These are phyloP conservation scores for Parotocinclus haroldoi DNA, from an alignment of 2,797 vertebrate genomes.

Conservation along the genomic window DNA sequence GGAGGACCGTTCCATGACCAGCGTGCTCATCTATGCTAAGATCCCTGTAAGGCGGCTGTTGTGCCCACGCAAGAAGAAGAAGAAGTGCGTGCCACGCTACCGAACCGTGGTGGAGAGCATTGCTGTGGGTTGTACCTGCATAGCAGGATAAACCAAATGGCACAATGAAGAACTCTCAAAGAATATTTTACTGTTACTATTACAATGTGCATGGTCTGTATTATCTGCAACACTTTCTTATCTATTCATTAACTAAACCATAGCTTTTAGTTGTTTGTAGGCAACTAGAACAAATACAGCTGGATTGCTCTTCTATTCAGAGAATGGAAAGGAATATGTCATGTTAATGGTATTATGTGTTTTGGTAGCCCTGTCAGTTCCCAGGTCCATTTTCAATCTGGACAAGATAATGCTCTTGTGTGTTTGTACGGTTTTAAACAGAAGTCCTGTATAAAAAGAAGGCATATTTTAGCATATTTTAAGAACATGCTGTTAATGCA, in stretches of 20 bases:
- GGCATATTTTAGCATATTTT: no score
- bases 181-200: background rate
- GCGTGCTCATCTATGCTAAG: conserved; percentile 80
- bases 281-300: background rate
- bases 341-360: background rate
- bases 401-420: no score
- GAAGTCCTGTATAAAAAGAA: no score
- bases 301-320: background rate
- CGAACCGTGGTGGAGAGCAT: conserved; percentile 79
- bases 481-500: no score
- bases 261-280: background rate
- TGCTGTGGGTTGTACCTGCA: conserved; percentile 82
- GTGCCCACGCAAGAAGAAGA: conserved; percentile 74
- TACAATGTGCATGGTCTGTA: background rate
- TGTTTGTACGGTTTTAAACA: no score
- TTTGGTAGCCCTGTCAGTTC: background rate
- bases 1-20: conserved; percentile 81
- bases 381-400: no score
- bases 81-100: conserved; percentile 97
- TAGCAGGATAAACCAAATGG: conserved; percentile 63
- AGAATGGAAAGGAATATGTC: no score
- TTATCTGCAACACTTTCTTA: background rate
- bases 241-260: background rate
- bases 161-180: conserved; percentile 7
- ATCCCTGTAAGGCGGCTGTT: conserved; percentile 76